Base-by-base conservation (phyloP, 2,113 vertebrate species). In the Leiothrix lutea region DNA sequence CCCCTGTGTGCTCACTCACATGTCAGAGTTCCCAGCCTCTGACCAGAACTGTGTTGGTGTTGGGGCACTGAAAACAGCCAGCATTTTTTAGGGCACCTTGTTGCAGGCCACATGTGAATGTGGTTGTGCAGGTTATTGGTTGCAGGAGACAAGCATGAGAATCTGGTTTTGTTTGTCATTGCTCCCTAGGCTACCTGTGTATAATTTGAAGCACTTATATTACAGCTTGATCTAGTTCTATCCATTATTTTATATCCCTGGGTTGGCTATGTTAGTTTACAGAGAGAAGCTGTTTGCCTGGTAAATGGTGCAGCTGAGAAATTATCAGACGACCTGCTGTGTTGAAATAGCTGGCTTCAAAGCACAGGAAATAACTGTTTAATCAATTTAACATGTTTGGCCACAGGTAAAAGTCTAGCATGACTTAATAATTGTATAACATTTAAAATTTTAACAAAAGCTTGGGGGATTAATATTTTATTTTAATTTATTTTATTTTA, bases 331-430 rank as follows among this genome's bases (percentile, higher is more conserved):
- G 58, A 44, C 51, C 42, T 29, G 12, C 12, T 28, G 64, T 95
- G 85, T 96, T 80, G 92, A 95, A 95, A 96, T 78, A 95, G 21
- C 36, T 93, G 82, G 38, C 85, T 88, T 96, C 60, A 82, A 92
- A 93, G 17, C 2, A 8, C 7, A 2, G 12, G 67, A 91, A 84
- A 66, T 80, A 80, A 95, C 58, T 75, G 62, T 85, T 87, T 95
- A 82, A 94, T 83, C 75, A 95, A 91, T 2, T 2, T 80, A 75
- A 65, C 50, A 31, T 65, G 62, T 77, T 80, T 90, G 74, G 67
- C 67, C 44, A 90, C 44, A 73, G 90, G 69, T 95, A 64, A 93
- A 95, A 91, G 66, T 86, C 75, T 95, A 94, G n/a, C 5, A 10
- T 51, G 54, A 77, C 47, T 79, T 92, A 88, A 38, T 73, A 86